Base-by-base conservation (phyloP, 2,888 invertebrate species). In the Colletes collaris region DNA sequence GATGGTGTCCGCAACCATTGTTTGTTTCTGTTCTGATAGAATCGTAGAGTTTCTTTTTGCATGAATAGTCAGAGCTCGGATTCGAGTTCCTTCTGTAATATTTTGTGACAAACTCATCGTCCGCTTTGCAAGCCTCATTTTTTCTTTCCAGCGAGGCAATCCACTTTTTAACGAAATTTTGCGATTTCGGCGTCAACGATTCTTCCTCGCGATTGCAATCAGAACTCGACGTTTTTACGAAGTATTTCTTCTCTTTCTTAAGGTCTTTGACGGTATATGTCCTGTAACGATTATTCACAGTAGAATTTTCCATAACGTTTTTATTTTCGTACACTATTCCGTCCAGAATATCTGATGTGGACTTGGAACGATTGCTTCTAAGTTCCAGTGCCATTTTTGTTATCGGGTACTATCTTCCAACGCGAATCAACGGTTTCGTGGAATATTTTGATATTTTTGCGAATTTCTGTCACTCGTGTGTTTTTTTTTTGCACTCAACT, bases 91-190 rank as follows among this genome's bases (percentile, higher is more conserved):
- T 74, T 11, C 4, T 68, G 19, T 81, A 81, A 58, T 72, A 86
- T 50, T 49, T 75, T 1, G 79, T 49, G 3, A 82, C 49, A 27
- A 83, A 86, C 55, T 86, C 83, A 13, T 75, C 75, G 13, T 86
- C 68, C n/a, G 83, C 86, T 4, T 55, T 76, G 56, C 79, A 81
- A 27, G n/a, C 72, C 4, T 67, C 77, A 46, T 82, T 81, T 35
- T 72, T 80, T 11, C 19, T 75, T 11, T 88, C 88, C 27, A 87
- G 69, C 2, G 76, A 81, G 8, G 84, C 85, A 6, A 88, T 83
- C 11, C 86, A 66, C 53, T 68, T 79, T 50, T 75, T 85, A 4
- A 88, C 83, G n/a, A 88, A 79, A 64, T 74, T 87, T 2, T 68
- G 82, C 0, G 87, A 83, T 7, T 75, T 80, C 11, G 76, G 46